Evolutionary conservation across 1,140 invertebrate genomes (phyloP).

Genomic region (Homalodisca vitripennis): DNA sequence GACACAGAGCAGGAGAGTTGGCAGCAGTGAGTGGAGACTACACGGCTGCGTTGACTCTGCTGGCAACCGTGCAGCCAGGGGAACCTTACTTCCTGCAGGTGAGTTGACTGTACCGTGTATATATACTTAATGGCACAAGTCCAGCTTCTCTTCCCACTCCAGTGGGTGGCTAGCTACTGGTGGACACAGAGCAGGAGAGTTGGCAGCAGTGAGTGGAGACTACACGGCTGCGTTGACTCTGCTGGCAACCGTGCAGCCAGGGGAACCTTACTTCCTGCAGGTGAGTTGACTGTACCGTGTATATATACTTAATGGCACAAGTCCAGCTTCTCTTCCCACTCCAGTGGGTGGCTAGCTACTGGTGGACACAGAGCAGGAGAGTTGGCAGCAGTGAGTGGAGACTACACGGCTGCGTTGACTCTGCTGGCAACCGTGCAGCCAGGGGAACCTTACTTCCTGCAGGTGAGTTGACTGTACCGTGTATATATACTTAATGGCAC

Average conservation of each 20-base stretch:
- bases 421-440: slow-evolving; percentile 74
- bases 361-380: slow-evolving; percentile 78
- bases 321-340: slow-evolving; percentile 79
- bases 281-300: too few species aligned
- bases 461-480: too few species aligned
- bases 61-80: slow-evolving; percentile 72
- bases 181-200: slow-evolving; percentile 77
- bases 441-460: slow-evolving; percentile 79
- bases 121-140: too few species aligned
- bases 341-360: slow-evolving; percentile 80
- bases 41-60: slow-evolving; percentile 74
- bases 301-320: too few species aligned
- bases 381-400: slow-evolving; percentile 73
- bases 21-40: slow-evolving; percentile 76
- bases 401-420: slow-evolving; percentile 77
- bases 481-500: too few species aligned
- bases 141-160: slow-evolving; percentile 82
- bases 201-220: slow-evolving; percentile 78
- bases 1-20: slow-evolving; percentile 81
- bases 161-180: slow-evolving; percentile 76
- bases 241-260: slow-evolving; percentile 71
- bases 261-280: slow-evolving; percentile 79
- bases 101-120: too few species aligned
- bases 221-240: slow-evolving; percentile 76
- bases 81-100: slow-evolving; percentile 77